Evolutionary conservation across 2,113 vertebrate species (phyloP), one percentile per base, ranked within the genome.

Genomic region (Pycnonotus jocosus): DNA sequence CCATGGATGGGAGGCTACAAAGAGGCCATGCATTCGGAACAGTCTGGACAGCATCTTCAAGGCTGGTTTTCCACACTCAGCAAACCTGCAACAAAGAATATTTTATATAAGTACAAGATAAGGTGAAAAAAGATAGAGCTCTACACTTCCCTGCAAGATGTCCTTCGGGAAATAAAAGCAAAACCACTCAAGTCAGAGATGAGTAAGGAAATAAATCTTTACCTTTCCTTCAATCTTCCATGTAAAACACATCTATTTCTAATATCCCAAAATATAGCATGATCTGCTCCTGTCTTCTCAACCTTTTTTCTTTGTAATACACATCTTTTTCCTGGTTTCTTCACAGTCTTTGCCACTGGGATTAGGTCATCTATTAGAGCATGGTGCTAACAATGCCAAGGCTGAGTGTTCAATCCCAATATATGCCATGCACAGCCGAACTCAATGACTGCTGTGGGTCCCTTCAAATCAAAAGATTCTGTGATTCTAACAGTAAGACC

Each of bases 21-120:
- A 94, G 53, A 94, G 93, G 54, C 93, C 93, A 15, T 94, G 90
- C 90, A 95, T 92, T 74, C 77, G 81, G 65, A 95, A 95, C 6
- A 95, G 93, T 31, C 93, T 82, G 90, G 93, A 95, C 86, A 95
- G 50, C 93, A 95, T 95, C 69, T 92, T 92, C 13, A 86, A 48
- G 66, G 7, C 44, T 57, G 35, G 66, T 78, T 33, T 28, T 60
- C n/a, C 79, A 25, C 0, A 33, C n/a, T 44, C 28, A 24, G 25
- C 7, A 8, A 73, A 62, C 65, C 93, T 94, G 71, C 27, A 86
- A 68, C 20, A 62, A 72, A 78, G 27, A 78, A 4, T 78, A 73
- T 62, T 77, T 47, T 14, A 30, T 11, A 0, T 77, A 61, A 92
- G 33, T 27, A 66, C 2, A 7, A 56, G 4, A 66, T 28, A 24